A percentile compares a stretch with the other conserved stretches of the same genome.
These are phyloP conservation scores for Tiliacea citrago DNA, from an alignment of 2,888 invertebrate species.

Conservation along the genomic window DNA sequence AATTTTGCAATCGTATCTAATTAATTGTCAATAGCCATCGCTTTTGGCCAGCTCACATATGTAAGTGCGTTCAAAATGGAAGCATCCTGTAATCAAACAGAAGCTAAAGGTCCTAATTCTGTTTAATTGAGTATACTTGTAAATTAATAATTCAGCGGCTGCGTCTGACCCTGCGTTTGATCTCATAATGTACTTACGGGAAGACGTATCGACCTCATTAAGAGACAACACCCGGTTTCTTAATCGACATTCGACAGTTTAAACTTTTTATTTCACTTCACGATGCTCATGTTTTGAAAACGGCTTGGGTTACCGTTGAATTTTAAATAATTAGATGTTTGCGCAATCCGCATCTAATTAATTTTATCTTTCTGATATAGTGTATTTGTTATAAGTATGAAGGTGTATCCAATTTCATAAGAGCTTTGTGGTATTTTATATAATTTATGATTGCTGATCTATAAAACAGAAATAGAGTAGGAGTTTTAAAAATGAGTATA, in stretches of 20 bases:
- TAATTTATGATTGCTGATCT: slow-evolving; percentile 23
- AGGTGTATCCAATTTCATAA: slow-evolving; percentile 49
- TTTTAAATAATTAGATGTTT: slow-evolving; percentile 66
- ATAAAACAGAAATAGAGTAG: slow-evolving; percentile 27
- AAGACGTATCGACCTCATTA: slow-evolving; percentile 87
- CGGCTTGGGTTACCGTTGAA: slow-evolving; percentile 66
- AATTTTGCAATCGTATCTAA: slow-evolving; percentile 3
- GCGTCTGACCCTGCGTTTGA: slow-evolving; percentile 84
- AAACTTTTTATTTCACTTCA: slow-evolving; percentile 77
- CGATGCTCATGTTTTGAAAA: slow-evolving; percentile 69
- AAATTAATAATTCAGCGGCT: slow-evolving; percentile 86
- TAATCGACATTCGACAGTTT: slow-evolving; percentile 84
- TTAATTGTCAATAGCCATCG: background rate
- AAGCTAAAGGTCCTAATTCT: slow-evolving; percentile 75
- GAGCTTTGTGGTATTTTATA: slow-evolving; percentile 42
- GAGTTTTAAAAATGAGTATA: background rate
- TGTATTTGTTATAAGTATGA: slow-evolving; percentile 45
- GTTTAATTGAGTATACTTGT: slow-evolving; percentile 88
- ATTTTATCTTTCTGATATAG: slow-evolving; percentile 54
- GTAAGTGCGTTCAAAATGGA: slow-evolving; percentile 37
- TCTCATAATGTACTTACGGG: slow-evolving; percentile 82
- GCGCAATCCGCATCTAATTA: slow-evolving; percentile 60
- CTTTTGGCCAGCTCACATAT: background rate
- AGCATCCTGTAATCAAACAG: slow-evolving; percentile 68
- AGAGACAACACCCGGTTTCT: slow-evolving; percentile 80